Conservation (phyloP, 2,797 vertebrate species). For the Propithecus perrieri region DNA sequence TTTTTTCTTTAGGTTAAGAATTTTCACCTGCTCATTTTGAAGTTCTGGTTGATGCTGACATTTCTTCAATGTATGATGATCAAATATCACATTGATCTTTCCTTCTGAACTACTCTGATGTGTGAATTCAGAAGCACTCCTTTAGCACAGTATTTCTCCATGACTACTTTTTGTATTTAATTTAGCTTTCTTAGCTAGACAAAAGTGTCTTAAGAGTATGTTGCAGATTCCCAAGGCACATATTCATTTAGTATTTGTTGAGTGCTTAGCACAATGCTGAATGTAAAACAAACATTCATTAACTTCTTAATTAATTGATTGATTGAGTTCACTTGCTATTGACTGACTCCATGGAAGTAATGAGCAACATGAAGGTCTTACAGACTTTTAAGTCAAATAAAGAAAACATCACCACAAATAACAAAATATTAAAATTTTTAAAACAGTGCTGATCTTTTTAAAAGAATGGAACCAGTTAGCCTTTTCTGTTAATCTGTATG, state of each 20-base stretch:
- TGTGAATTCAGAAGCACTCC: not conserved
- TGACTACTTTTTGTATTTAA: not conserved
- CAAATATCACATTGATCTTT: not conserved
- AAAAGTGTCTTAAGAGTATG: not conserved
- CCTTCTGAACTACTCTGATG: not conserved
- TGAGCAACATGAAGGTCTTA: not conserved
- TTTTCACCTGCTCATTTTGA: not conserved
- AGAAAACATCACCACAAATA: not conserved
- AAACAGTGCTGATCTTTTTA: conserved; percentile 27
- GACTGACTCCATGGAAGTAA: conserved; percentile 10
- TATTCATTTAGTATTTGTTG: conserved; percentile 3
- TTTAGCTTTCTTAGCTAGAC: not conserved
- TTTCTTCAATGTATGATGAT: not conserved
- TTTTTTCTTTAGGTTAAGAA: not conserved
- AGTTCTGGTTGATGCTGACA: not conserved
- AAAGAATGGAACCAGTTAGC: not conserved
- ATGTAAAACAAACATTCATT: not conserved
- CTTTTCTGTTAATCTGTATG: not conserved
- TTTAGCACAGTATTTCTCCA: not conserved
- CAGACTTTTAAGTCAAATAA: not conserved
- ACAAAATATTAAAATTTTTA: not conserved
- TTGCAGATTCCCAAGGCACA: not conserved
- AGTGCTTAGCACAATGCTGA: not conserved
- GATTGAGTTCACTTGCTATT: not conserved
- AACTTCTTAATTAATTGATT: not conserved